Evolutionary conservation across 2,113 vertebrate genomes (phyloP), one percentile per base, ranked within the genome.

Genomic region (Sander vitreus): DNA sequence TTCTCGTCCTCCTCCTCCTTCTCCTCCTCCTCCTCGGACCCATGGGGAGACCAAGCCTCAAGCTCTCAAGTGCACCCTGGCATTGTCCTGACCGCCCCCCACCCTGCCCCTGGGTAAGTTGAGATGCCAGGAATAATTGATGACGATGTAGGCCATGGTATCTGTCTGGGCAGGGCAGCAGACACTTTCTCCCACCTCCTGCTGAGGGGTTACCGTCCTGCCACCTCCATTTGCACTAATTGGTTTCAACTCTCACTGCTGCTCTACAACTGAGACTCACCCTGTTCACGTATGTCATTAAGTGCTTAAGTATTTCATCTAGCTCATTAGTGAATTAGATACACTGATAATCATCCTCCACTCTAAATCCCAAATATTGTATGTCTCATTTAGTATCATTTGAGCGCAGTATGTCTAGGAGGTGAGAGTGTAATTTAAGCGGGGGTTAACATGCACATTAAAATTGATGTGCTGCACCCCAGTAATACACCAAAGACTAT

Each of bases 121-220:
- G 95, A 96, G 94, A 95, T 67, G 81, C 76, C 88, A 91, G 90
- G 86, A 95, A 96, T 95, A 94, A 95, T 95, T 96, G 82, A 96
- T 95, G 93, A 86, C 48, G 59, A 81, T 84, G 80, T 81, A 48
- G 85, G 85, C 84, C 74, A 89, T 91, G 89, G 83, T 92, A 92
- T 90, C 87, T 84, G 81, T 85, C 86, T 78, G 79, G 76, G 68
- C 80, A 62, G 57, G 91, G 76, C 90, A 80, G 84, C 82, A 78
- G 88, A 88, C 83, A 78, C 73, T 80, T 89, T 85, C 81, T 75
- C 77, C 80, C 53, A 88, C 91, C 93, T 91, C 91, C 94, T 87
- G 85, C 89, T 81, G 87, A 87, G 91, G 87, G 89, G 88, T 91
- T 85, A 91, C 23, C 43, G 68, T 89, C 85, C 89, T 90, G 87